phyloP scores from a whole-genome alignment of 2,797 vertebrate species.

The Strix occidentalis region DNA sequence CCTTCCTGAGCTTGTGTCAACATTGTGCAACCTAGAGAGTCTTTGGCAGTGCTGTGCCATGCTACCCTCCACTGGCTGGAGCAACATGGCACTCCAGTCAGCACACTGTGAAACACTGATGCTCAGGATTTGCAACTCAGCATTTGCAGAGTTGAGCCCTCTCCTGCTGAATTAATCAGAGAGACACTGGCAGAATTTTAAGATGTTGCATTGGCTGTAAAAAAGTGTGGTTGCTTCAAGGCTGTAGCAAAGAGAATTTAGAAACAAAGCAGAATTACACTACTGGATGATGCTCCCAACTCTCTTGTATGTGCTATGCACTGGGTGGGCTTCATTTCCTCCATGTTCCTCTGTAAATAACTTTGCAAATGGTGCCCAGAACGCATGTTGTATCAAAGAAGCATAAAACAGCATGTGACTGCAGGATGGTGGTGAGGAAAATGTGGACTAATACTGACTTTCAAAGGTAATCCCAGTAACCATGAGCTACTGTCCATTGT shows the following conservation, averaged over 20 bases:
- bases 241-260: neutral
- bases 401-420: neutral
- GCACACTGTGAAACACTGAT: neutral
- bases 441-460: neutral
- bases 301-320: neutral
- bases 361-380: neutral
- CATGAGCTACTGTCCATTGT: rapidly evolving
- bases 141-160: neutral
- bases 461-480: neutral
- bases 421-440: neutral
- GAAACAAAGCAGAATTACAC: neutral
- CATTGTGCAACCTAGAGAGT: neutral
- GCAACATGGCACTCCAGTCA: neutral
- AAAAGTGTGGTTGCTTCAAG: neutral
- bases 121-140: neutral
- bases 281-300: neutral
- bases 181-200: neutral
- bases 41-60: neutral
- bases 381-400: neutral
- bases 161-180: neutral
- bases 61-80: neutral
- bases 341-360: neutral
- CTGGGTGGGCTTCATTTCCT: neutral
- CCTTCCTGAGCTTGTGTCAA: neutral
- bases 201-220: neutral